phyloP scores from a whole-genome alignment of 2,113 vertebrate species.

The Hyaena hyaena region DNA sequence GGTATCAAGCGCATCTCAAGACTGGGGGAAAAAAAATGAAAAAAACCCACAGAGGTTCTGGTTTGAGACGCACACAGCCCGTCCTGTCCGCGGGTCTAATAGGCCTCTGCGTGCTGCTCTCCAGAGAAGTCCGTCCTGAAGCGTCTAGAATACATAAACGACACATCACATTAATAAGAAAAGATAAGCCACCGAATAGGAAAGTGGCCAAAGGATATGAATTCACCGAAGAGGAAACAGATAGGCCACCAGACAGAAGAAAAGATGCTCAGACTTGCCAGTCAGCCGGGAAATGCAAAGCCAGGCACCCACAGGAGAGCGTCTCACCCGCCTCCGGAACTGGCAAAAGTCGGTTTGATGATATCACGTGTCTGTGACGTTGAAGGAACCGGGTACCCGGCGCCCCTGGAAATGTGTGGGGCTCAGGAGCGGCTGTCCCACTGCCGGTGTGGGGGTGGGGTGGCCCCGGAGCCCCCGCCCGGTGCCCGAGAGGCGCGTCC shows the following conservation, averaged over 20 bases:
- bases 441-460: too few relatives aligned
- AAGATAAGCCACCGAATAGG: neutral
- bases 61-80: neutral
- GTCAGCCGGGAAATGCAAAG: neutral
- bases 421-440: neutral
- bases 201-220: neutral
- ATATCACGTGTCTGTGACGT: neutral
- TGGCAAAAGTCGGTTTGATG: neutral
- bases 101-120: neutral
- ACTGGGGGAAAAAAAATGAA: too few relatives aligned
- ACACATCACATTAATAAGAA: neutral
- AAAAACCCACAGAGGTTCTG: neutral
- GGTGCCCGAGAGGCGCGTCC: rapidly evolving
- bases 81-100: neutral
- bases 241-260: neutral
- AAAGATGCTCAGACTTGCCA: neutral
- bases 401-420: rapidly evolving
- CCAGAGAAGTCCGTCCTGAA: neutral
- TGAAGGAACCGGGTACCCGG: neutral
- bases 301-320: neutral
- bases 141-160: neutral
- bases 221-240: neutral
- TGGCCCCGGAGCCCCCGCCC: neutral
- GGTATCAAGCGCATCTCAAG: neutral
- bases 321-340: neutral